These are phyloP conservation scores for Pangasianodon gigas DNA, from an alignment of 2,113 vertebrate species.

Conservation along the genomic window DNA sequence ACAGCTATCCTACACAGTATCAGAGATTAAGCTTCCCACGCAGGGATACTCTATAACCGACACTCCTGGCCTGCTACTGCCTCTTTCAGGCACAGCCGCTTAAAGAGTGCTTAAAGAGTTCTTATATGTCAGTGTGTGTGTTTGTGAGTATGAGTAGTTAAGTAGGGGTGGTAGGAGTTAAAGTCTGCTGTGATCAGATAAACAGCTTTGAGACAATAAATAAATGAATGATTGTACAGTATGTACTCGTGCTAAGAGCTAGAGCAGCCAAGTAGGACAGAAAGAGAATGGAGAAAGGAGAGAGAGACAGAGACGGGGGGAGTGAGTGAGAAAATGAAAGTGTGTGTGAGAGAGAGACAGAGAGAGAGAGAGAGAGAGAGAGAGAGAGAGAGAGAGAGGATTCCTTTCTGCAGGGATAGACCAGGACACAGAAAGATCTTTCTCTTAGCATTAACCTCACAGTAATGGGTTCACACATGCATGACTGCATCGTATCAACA, in stretches of 20 bases:
- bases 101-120: background rate
- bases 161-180: background rate
- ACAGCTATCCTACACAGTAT: slow-evolving; percentile 43
- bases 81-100: background rate
- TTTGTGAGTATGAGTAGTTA: slow-evolving; percentile 18
- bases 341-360: background rate
- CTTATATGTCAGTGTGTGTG: background rate
- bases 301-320: background rate
- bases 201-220: slow-evolving; percentile 56
- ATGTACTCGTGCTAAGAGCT: slow-evolving; percentile 12
- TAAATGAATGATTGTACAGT: slow-evolving; percentile 39
- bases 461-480: slow-evolving; percentile 46
- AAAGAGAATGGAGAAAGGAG: background rate
- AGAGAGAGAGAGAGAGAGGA: slow-evolving; percentile 7
- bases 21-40: slow-evolving; percentile 51
- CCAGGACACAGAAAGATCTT: slow-evolving; percentile 16
- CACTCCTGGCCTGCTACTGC: slow-evolving; percentile 7
- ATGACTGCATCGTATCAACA: slow-evolving; percentile 46
- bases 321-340: background rate
- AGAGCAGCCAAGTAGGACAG: background rate
- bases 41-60: slow-evolving; percentile 58
- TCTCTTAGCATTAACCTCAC: slow-evolving; percentile 47
- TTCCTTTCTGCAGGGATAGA: slow-evolving; percentile 39
- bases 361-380: slow-evolving; percentile 2
- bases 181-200: slow-evolving; percentile 33